Evolutionary conservation across 2,797 vertebrate species (phyloP), one percentile per base, ranked within the genome.

Genomic region (Falco berigora): DNA sequence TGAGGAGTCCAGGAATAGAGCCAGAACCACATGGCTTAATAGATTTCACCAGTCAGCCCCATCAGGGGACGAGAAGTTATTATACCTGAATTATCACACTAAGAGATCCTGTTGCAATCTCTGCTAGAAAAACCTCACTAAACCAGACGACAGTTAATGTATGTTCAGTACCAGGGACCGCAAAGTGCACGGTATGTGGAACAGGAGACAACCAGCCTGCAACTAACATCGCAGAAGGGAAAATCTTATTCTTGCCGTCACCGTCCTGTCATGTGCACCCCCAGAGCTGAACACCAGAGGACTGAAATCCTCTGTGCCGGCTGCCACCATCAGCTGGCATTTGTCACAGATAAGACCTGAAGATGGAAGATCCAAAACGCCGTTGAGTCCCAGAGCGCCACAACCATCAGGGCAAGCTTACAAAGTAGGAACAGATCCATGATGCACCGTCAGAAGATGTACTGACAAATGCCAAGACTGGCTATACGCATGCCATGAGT

Each of bases 1-100:
- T 68, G 58, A 91, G 61, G 34, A 92, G 14, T 78, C 75, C 76
- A 95, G 85, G 91, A 96, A 61, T 9, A 95, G 21, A 92, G 69
- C 74, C 92, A 93, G 86, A 32, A 93, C 22, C 23, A 71, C 6
- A 5, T 0, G 1, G 36, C 38, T 90, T 67, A 87, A 87, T 6
- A 73, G 59, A 76, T 94, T 47, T 56, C 82, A 59, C 18, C 75
- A 71, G 52, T 69, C 66, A 88, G 42, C 4, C 25, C 21, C 52
- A 72, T 34, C 14, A 27, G 68, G 23, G 4, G 3, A 55, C 2
- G 14, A 87, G 56, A 91, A 92, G 34, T 63, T 92, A 77, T 38
- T 42, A 55, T 18, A 82, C 11, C 40, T 24, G 52, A 62, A 90
- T 83, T 83, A 47, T 44, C 78, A 86, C 53, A 19, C 27, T 12